Conservation (phyloP, 2,113 vertebrate genomes). For the Empidonax traillii region DNA sequence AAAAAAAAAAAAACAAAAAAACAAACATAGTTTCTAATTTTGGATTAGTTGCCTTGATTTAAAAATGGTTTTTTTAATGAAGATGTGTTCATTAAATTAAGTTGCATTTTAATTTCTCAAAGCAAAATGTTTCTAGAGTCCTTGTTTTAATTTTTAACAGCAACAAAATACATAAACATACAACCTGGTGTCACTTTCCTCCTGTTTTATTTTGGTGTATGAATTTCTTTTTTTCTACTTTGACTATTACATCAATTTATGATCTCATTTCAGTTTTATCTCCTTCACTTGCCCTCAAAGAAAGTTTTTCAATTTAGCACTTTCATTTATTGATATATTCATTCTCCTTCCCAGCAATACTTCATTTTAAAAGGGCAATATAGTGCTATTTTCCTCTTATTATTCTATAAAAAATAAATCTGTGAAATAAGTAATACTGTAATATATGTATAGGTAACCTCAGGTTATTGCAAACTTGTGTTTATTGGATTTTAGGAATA, state of each 20-base stretch:
- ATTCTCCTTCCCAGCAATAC: not conserved
- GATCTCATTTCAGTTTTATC: conserved; percentile 16
- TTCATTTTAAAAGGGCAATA: not conserved
- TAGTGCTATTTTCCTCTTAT: not conserved
- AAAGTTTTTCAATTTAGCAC: not conserved
- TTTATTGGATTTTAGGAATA: not conserved
- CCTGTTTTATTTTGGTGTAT: not conserved
- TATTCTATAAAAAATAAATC: not conserved
- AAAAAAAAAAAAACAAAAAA: not conserved
- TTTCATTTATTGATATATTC: not conserved
- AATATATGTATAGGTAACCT: not conserved
- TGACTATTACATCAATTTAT: not conserved
- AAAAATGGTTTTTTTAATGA: not conserved
- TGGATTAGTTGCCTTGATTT: not conserved
- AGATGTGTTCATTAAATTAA: not conserved
- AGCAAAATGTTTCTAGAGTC: not conserved
- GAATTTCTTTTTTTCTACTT: not conserved
- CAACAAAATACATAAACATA: not conserved
- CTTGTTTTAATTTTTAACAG: not conserved
- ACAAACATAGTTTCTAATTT: not conserved
- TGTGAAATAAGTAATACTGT: not conserved
- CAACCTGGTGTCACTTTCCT: not conserved
- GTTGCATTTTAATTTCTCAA: not conserved
- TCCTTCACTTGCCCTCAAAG: not conserved
- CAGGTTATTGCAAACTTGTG: not conserved